Base-by-base conservation (phyloP, 2,113 vertebrate genomes). In the Brienomyrus longianalis region DNA sequence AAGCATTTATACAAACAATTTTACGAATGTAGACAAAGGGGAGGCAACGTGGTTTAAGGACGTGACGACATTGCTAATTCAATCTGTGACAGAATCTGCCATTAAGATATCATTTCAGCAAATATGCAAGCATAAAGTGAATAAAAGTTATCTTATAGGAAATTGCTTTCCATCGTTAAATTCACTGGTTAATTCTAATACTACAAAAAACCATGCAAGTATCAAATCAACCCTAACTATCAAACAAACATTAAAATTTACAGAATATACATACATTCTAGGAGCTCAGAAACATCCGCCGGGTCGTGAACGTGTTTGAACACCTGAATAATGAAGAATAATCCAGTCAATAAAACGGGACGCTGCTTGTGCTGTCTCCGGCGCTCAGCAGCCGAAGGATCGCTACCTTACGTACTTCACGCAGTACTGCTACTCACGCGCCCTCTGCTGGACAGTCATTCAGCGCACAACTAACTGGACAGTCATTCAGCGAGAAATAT, bases 281-380 rank as follows among this genome's bases (percentile, higher is more conserved):
- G 94, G 92, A 95, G 93, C 15, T 97, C 94, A 88, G 92, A 95
- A 23, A 97, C 94, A 90, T 93, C 93, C 92, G 95, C 95, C 87
- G 97, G 96, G 89, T 96, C 95, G 9, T 94, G 54, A 83, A 95
- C 95, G 88, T 92, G 93, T 91, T 95, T 93, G 94, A 97, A 97
- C 31, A 97, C 91, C 96, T 97, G 88, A 35, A 39, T n/a, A 39
- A 51, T 11, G 62, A 70, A 84, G 6, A 50, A 13, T 31, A 35
- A 80, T 43, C 39, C 5, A 52, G 3, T 35, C 2, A 54, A 52
- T 83, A 89, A n/a, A 7, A 21, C 3, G 0, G 13, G 4, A 6
- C 19, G 74, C 35, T 80, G 17, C 7, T 70, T 70, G 27, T 13
- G n/a, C 17, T 2, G 6, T 43, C 31, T 5, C 6, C 19, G 3